Conservation (phyloP, 2,888 invertebrate genomes). For the Euspilapteryx auroguttella region DNA sequence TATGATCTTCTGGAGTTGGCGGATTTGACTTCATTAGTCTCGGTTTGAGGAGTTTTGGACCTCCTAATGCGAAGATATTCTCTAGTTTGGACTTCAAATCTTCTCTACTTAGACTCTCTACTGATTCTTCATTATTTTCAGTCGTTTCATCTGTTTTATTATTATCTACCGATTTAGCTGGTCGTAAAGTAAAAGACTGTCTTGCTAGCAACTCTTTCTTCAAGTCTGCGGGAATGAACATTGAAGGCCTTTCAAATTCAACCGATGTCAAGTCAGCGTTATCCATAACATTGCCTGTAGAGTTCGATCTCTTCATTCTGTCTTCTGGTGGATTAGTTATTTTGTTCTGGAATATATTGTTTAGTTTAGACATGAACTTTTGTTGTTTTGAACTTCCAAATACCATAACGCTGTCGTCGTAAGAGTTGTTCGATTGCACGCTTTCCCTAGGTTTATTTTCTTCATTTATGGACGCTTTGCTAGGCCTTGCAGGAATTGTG, state of each 20-base stretch:
- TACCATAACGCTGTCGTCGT: constrained; percentile 23
- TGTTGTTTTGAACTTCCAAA: constrained; percentile 35
- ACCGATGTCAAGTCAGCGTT: too few relatives aligned
- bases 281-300: constrained; percentile 16
- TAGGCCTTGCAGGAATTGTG: constrained; percentile 17
- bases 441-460: constrained; percentile 21
- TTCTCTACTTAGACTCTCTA: constrained; percentile 26
- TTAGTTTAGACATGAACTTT: constrained; percentile 43
- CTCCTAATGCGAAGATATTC: constrained; percentile 34
- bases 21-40: constrained; percentile 36
- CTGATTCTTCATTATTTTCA: constrained; percentile 18
- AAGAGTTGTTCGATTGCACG: constrained; percentile 21
- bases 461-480: constrained; percentile 10
- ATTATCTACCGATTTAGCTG: constrained; percentile 18
- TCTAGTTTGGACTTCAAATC: constrained; percentile 46
- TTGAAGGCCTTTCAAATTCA: constrained; percentile 18
- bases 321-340: constrained; percentile 10
- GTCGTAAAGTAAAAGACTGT: constrained; percentile 21
- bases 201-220: constrained; percentile 33
- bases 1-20: constrained; percentile 38
- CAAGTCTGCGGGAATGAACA: constrained; percentile 31
- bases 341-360: constrained; percentile 36
- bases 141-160: constrained; percentile 8
- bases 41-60: constrained; percentile 27
- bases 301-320: constrained; percentile 16